These are phyloP conservation scores for Holothuria leucospilota DNA, from an alignment of 53 echinoderm and acorn worm species.

Conservation along the genomic window DNA sequence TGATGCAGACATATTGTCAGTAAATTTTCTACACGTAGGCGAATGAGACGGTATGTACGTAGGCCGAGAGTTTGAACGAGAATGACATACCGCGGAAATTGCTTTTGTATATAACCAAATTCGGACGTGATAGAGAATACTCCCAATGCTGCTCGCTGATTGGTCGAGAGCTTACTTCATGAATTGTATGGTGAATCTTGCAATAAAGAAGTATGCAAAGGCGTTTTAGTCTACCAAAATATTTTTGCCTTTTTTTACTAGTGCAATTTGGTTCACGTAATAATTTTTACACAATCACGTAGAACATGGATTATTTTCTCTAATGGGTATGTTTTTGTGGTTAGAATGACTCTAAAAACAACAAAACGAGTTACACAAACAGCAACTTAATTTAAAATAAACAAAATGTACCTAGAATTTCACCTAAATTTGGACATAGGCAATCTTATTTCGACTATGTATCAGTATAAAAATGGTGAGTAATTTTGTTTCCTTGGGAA, in stretches of 20 bases:
- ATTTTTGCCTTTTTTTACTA: background rate
- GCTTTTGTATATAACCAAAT: background rate
- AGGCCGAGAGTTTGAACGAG: too few species aligned
- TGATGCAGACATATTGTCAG: constrained; percentile 5
- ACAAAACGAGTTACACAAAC: too few species aligned
- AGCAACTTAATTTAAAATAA: background rate
- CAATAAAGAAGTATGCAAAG: background rate
- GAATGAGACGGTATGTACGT: too few species aligned
- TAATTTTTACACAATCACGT: background rate
- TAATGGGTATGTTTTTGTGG: too few species aligned
- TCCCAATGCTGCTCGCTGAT: background rate
- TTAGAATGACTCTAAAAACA: too few species aligned
- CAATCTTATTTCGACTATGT: too few species aligned
- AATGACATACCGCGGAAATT: too few species aligned
- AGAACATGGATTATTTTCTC: background rate
- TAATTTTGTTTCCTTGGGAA: too few species aligned
- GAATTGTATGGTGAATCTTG: background rate
- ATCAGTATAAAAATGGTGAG: too few species aligned
- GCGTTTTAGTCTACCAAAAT: constrained; percentile 25
- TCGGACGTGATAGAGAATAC: constrained; percentile 38
- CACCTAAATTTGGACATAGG: too few species aligned
- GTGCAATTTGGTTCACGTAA: too few species aligned
- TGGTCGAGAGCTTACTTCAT: background rate
- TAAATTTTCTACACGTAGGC: too few species aligned
- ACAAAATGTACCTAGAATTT: background rate